phyloP scores from a whole-genome alignment of 2,888 invertebrate species.

The Adelognathus sp. region DNA sequence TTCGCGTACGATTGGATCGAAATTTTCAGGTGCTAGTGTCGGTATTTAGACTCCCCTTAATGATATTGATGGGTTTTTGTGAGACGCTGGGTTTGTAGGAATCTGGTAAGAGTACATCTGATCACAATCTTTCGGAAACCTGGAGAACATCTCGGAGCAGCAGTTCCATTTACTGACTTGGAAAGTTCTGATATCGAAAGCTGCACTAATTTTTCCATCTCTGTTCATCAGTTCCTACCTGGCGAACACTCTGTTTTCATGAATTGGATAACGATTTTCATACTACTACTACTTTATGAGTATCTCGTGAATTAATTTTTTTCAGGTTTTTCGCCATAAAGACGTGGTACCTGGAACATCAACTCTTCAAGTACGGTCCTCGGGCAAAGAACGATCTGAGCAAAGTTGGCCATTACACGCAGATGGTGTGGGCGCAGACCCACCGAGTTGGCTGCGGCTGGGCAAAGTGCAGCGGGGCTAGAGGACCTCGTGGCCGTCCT shows the following conservation, averaged over 20 bases:
- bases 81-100: too few species aligned
- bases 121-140: too few species aligned
- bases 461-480: slow-evolving; percentile 84
- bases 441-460: slow-evolving; percentile 91
- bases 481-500: slow-evolving; percentile 84
- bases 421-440: slow-evolving; percentile 91
- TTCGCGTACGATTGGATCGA: too few species aligned
- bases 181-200: too few species aligned
- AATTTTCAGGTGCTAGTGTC: too few species aligned
- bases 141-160: too few species aligned
- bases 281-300: neutral
- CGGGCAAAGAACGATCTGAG: slow-evolving; percentile 83
- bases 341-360: slow-evolving; percentile 90
- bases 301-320: slow-evolving; percentile 11
- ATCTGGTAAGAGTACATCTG: too few species aligned
- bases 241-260: neutral
- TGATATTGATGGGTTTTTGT: too few species aligned
- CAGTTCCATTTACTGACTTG: too few species aligned
- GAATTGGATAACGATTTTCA: neutral
- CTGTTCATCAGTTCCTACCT: neutral
- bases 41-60: too few species aligned
- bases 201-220: neutral
- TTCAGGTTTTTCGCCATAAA: slow-evolving; percentile 90
- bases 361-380: slow-evolving; percentile 88
- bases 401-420: slow-evolving; percentile 90